phyloP scores from a whole-genome alignment of 2,113 vertebrate genomes.

The Dicerorhinus sumatrensis region DNA sequence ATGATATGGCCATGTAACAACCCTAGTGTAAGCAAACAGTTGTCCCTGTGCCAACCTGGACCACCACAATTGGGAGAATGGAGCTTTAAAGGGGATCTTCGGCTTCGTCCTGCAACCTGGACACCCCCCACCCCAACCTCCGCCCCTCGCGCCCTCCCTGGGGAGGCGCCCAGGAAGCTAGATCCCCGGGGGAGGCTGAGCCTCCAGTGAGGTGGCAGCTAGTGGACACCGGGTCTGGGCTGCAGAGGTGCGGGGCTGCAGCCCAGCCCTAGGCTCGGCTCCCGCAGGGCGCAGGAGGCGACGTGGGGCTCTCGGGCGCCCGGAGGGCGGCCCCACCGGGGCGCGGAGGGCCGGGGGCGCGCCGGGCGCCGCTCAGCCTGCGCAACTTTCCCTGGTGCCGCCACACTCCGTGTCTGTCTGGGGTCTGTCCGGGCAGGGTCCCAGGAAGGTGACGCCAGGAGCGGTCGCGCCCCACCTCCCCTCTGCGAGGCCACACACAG shows the following conservation, averaged over 20 bases:
- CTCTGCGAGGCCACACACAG: rapidly evolving
- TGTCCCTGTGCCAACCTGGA: not conserved
- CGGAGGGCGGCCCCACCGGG: not conserved
- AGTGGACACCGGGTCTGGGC: not conserved
- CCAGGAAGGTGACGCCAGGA: no score
- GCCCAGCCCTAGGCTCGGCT: not conserved
- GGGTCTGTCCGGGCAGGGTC: not conserved
- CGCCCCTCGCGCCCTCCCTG: not conserved
- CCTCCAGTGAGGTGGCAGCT: not conserved
- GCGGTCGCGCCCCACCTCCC: not conserved
- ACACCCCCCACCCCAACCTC: rapidly evolving
- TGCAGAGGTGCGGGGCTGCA: rapidly evolving
- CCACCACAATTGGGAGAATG: not conserved
- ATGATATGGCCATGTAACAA: not conserved
- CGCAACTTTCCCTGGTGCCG: not conserved
- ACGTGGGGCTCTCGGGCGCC: rapidly evolving
- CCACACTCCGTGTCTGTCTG: rapidly evolving
- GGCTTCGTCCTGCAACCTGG: not conserved
- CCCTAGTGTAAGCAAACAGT: not conserved
- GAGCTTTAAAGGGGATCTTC: not conserved
- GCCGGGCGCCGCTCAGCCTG: not conserved
- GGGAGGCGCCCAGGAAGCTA: not conserved
- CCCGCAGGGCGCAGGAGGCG: rapidly evolving
- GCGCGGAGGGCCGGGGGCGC: no score
- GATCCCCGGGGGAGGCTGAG: not conserved